Conservation (phyloP, 2,888 invertebrate genomes). For the Falcaria lacertinaria region DNA sequence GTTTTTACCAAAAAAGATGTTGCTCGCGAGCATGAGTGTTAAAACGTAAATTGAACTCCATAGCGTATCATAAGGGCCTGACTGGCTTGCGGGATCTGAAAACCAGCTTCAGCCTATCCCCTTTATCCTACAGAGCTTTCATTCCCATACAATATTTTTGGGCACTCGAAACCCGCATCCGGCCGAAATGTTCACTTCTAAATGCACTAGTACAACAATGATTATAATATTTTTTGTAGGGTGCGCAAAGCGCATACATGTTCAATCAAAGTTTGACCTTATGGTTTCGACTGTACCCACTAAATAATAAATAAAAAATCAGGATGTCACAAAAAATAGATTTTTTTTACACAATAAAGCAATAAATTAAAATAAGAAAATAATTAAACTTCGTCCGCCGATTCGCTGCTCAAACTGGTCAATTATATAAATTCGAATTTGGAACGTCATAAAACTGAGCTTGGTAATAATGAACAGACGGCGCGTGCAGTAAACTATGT, state of each 20-base stretch:
- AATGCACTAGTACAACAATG: too few species aligned
- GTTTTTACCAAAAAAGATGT: too few species aligned
- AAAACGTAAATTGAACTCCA: conserved; percentile 63
- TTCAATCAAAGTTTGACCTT: too few species aligned
- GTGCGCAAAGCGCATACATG: too few species aligned
- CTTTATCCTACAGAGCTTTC: conserved; percentile 43
- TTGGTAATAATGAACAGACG: conserved; percentile 70
- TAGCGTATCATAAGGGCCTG: conserved; percentile 62
- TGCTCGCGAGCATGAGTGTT: conserved; percentile 42
- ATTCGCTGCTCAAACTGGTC: conserved; percentile 59
- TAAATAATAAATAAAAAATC: too few species aligned
- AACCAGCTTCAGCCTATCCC: conserved; percentile 42
- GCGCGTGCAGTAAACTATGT: conserved; percentile 67
- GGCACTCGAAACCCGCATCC: background rate
- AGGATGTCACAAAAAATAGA: too few species aligned
- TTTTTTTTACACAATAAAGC: conserved; percentile 22
- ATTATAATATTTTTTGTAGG: too few species aligned
- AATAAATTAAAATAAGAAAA: conserved; percentile 28
- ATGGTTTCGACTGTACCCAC: too few species aligned
- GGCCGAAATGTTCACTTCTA: conserved; percentile 7
- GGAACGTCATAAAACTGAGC: conserved; percentile 68
- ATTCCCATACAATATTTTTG: conserved; percentile 36
- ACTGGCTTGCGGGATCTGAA: conserved; percentile 32
- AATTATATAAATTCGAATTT: conserved; percentile 66
- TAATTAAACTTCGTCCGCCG: conserved; percentile 43